phyloP scores from a whole-genome alignment of 2,888 invertebrate genomes.

The Lithophane leautieri region DNA sequence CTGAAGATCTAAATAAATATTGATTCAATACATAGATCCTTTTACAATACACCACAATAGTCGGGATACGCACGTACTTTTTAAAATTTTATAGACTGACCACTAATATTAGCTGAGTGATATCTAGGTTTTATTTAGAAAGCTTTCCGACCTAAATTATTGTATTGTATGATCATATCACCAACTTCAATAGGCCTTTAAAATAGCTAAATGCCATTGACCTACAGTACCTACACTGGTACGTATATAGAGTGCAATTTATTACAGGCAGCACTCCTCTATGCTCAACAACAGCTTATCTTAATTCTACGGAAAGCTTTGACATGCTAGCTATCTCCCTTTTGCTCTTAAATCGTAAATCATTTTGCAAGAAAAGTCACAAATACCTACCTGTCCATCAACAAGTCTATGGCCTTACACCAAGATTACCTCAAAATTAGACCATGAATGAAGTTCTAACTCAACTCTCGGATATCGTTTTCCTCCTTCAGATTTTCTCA shows the following conservation, averaged over 20 bases:
- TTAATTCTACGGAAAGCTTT: too few relatives aligned
- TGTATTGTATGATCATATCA: not conserved
- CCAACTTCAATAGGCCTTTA: not conserved
- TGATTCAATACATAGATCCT: not conserved
- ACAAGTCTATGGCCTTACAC: not conserved
- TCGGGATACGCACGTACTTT: not conserved
- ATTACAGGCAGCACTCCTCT: not conserved
- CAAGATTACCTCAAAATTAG: conserved; percentile 1
- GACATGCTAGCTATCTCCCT: too few relatives aligned
- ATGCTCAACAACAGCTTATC: too few relatives aligned
- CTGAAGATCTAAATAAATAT: conserved; percentile 12
- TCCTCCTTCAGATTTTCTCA: not conserved
- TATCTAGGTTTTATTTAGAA: not conserved
- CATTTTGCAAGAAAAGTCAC: too few relatives aligned
- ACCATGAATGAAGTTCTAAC: not conserved
- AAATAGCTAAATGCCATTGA: not conserved
- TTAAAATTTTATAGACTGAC: not conserved
- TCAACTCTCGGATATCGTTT: not conserved
- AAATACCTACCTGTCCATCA: not conserved
- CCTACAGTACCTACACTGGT: not conserved
- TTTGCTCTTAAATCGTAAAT: not conserved
- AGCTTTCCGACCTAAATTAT: not conserved
- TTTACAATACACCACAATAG: not conserved
- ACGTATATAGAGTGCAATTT: too few relatives aligned
- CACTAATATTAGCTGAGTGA: not conserved